Evolutionary conservation across 1,140 invertebrate genomes (phyloP).

Genomic region (Fopius arisanus): DNA sequence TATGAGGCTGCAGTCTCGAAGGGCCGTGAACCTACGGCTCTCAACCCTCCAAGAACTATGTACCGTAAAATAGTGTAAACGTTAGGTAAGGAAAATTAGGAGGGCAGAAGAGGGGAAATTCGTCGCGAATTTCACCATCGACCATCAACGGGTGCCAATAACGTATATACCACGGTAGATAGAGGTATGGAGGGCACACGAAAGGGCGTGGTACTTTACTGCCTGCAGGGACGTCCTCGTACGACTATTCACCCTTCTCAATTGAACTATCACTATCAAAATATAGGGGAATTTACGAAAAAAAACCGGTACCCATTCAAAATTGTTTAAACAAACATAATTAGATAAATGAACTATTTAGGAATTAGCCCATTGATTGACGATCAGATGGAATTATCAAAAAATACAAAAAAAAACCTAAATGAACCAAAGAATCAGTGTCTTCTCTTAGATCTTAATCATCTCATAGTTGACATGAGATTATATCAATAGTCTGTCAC

Average conservation of each 20-base stretch:
- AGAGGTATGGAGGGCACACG: neutral
- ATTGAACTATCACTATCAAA: neutral
- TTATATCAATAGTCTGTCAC: too few species aligned
- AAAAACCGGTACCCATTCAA: too few species aligned
- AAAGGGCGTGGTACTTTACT: constrained; percentile 34
- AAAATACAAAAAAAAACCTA: too few species aligned
- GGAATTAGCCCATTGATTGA: too few species aligned
- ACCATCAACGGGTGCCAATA: constrained; percentile 48
- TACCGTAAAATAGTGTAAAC: constrained; percentile 14
- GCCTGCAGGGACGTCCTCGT: constrained; percentile 33
- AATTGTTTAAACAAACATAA: too few species aligned
- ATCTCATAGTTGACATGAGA: neutral
- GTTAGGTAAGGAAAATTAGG: neutral
- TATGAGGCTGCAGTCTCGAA: neutral
- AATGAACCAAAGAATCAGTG: too few species aligned
- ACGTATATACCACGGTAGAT: constrained; percentile 33
- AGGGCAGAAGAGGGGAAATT: constrained; percentile 16
- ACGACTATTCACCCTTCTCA: constrained; percentile 12
- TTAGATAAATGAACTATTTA: too few species aligned
- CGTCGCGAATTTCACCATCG: constrained; percentile 32
- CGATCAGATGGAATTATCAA: too few species aligned
- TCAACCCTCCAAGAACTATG: neutral
- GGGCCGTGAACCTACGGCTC: neutral
- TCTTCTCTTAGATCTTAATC: too few species aligned
- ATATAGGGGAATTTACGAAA: too few species aligned